Base-by-base conservation (phyloP, 92 coral and sea anemone species). In the Actinernus sp. region DNA sequence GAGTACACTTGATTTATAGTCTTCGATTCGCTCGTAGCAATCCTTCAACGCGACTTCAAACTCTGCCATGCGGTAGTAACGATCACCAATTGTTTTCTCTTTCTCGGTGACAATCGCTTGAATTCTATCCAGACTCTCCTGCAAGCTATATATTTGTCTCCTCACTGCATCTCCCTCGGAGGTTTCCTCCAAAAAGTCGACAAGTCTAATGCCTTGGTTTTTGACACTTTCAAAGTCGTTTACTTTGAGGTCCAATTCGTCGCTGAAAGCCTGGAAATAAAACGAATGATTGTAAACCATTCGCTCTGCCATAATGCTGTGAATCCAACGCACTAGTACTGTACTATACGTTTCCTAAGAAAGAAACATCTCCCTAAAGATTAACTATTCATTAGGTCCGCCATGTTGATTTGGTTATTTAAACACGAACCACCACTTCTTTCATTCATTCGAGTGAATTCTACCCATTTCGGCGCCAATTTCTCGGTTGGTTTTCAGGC, bases 261-360 rank as follows among this genome's bases (percentile, higher is more conserved):
- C 97, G 69, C 87, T 81, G 22, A 95, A 81, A 49, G 83, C 92
- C 99, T 95, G 99, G 56, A 91, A 95, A 49, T 93, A 88, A 73
- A 95, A 95, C 49, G 83, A 70, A 44, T 95, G 97, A 54, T 64
- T 61, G 61, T 72, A 58, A 32, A 65, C 69, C 56, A 68, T 71
- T 34, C 62, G 63, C 49, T 76, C 61, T 17, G 76, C 89, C 84
- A 71, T 81, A n/a, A n/a, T n/a, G n/a, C n/a, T n/a, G n/a, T n/a
- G n/a, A n/a, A n/a, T n/a, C n/a, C n/a, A n/a, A n/a, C n/a, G n/a
- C n/a, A n/a, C n/a, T n/a, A n/a, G n/a, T n/a, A n/a, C n/a, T n/a
- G n/a, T n/a, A n/a, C n/a, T n/a, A n/a, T n/a, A n/a, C n/a, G n/a
- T n/a, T n/a, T n/a, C n/a, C n/a, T n/a, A n/a, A n/a, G n/a, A n/a